phyloP scores from a whole-genome alignment of 64 coral and sea anemone genomes.

The Stylophora pistillata region DNA sequence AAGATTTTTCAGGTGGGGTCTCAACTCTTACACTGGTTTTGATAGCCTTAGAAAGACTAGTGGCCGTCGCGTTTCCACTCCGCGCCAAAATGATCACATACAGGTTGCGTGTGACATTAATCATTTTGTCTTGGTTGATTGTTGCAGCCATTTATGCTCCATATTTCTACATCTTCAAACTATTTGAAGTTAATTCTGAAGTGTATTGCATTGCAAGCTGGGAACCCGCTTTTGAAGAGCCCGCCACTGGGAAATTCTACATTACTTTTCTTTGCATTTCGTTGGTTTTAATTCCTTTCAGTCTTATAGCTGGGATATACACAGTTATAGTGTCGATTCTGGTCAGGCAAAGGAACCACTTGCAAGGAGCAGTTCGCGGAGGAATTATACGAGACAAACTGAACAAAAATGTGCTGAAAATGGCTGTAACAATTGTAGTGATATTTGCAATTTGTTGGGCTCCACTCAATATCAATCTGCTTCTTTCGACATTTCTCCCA shows the following conservation, averaged over 20 bases:
- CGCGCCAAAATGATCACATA: slow-evolving; percentile 17
- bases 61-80: slow-evolving; percentile 27
- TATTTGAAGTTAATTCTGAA: neutral
- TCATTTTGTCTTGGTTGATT: slow-evolving; percentile 26
- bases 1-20: slow-evolving; percentile 3
- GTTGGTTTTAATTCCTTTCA: slow-evolving; percentile 5
- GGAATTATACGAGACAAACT: slow-evolving; percentile 16
- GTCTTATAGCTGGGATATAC: neutral
- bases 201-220: neutral
- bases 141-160: neutral
- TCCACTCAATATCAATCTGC: slow-evolving; percentile 15
- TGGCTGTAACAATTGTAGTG: slow-evolving; percentile 41
- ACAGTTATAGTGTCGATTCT: neutral
- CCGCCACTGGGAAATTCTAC: neutral
- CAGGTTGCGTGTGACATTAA: slow-evolving; percentile 1
- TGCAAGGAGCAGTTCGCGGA: slow-evolving; percentile 7
- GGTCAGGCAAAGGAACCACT: neutral
- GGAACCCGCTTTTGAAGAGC: slow-evolving; percentile 28
- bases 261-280: slow-evolving; percentile 3
- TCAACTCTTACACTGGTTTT: slow-evolving; percentile 27
- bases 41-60: slow-evolving; percentile 23
- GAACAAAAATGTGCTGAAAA: slow-evolving; percentile 65
- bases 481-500: slow-evolving; percentile 6
- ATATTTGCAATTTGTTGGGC: slow-evolving; percentile 57
- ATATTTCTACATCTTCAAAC: slow-evolving; percentile 41